Conservation (phyloP, 2,797 vertebrate species). For the Sphenodon punctatus region DNA sequence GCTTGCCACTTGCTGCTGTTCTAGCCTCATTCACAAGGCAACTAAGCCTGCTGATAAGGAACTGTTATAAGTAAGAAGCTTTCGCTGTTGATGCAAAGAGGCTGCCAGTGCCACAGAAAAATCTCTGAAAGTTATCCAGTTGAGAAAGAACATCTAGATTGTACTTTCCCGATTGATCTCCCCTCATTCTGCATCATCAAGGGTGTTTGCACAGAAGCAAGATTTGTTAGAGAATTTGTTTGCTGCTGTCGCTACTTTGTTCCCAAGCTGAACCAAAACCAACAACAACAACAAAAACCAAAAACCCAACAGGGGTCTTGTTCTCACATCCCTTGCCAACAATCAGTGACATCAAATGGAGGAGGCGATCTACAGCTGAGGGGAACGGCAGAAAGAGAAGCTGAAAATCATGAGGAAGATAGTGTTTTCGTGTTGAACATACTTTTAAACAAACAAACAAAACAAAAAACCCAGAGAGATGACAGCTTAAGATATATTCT, state of each 20-base stretch:
- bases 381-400: background rate
- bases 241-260: background rate
- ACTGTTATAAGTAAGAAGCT: conserved; percentile 8
- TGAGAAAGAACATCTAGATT: conserved; percentile 36
- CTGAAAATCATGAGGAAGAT: conserved; percentile 3
- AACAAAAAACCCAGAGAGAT: background rate
- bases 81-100: conserved; percentile 31
- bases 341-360: background rate
- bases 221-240: conserved; percentile 10
- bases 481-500: too few relatives aligned
- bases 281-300: too few relatives aligned
- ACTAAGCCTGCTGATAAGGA: conserved; percentile 20
- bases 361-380: background rate
- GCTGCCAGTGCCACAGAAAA: conserved; percentile 1
- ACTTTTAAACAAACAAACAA: background rate
- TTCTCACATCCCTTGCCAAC: background rate
- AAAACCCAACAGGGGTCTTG: background rate
- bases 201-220: conserved; percentile 23
- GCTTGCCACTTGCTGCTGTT: conserved; percentile 39
- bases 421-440: background rate
- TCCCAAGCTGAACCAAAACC: background rate
- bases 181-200: conserved; percentile 34
- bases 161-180: conserved; percentile 37
- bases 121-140: background rate
- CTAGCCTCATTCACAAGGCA: conserved; percentile 46